phyloP scores from a whole-genome alignment of 2,888 invertebrate genomes.

The Tryphoninae sp. region DNA sequence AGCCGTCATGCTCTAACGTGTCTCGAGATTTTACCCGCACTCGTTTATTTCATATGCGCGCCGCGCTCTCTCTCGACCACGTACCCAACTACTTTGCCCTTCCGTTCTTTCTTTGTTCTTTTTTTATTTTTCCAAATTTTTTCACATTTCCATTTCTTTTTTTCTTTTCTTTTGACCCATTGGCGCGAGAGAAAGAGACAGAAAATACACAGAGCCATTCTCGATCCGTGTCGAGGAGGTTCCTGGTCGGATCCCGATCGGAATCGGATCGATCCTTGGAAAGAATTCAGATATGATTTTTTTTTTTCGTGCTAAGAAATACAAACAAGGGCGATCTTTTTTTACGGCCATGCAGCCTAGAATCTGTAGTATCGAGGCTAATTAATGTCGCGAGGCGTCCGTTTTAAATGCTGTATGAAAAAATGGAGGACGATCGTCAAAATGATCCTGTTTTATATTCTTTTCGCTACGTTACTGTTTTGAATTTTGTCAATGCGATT shows the following conservation, averaged over 20 bases:
- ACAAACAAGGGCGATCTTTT: no score
- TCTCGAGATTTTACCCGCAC: slow-evolving; percentile 56
- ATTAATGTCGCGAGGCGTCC: no score
- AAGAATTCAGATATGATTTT: background rate
- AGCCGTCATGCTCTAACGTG: slow-evolving; percentile 73
- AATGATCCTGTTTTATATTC: no score
- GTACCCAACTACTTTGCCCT: background rate
- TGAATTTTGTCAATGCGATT: background rate
- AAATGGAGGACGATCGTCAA: no score
- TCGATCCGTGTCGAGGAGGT: slow-evolving; percentile 14
- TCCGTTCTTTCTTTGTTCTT: slow-evolving; percentile 24
- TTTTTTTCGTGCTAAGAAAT: background rate
- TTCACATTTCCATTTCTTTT: slow-evolving; percentile 6
- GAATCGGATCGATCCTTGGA: slow-evolving; percentile 27
- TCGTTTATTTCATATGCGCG: slow-evolving; percentile 36
- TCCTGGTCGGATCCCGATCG: background rate
- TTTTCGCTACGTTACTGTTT: background rate
- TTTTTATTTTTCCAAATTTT: background rate
- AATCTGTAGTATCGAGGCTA: no score
- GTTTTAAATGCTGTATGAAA: no score
- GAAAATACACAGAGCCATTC: background rate
- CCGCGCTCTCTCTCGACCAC: slow-evolving; percentile 30
- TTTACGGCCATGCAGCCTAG: no score
- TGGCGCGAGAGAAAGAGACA: slow-evolving; percentile 23
- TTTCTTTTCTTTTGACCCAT: slow-evolving; percentile 16